Base-by-base conservation (phyloP, 2,888 invertebrate genomes). In the Pristionchus exspectatus region DNA sequence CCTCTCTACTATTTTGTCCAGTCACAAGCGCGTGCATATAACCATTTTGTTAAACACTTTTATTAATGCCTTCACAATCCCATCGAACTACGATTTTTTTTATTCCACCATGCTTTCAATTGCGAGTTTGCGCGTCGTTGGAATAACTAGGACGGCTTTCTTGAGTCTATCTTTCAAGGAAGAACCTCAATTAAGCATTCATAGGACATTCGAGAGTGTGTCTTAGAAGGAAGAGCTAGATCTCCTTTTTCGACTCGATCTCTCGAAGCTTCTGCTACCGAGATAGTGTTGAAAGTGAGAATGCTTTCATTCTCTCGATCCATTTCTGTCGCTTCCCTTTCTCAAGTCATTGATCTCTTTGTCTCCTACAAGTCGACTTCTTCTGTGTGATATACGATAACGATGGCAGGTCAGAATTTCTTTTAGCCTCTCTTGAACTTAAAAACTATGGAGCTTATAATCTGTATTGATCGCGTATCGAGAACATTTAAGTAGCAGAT, bases 101-200 rank as follows among this genome's bases (percentile, higher is more conserved):
- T 3, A 38, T 38, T 38, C n/a, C n/a, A n/a, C n/a, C 38, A 69
- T 69, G 14, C 69, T 14, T 66, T n/a, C 66, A 38, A 38, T 38
- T 38, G 38, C 38, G 38, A 38, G 38, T 38, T 38, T 38, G 38
- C 38, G 2, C 38, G 38, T 38, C 38, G 38, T 38, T 38, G 38
- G 38, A 38, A 38, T 38, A 38, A 38, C 38, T 12, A 21, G 69
- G 30, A 69, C 69, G 69, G 30, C 30, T 30, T n/a, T 30, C 27
- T 27, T 69, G n/a, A 10, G 27, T 69, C 27, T 69, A 16, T 69
- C 27, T 9, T 24, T 18, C 66, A 30, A 30, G 77, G 77, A 77
- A 77, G 77, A 77, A 77, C 77, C 77, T 38, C 44, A 44, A 38
- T 77, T 77, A 77, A 44, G 27, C 77, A 77, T 77, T 77, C 77